phyloP scores from a whole-genome alignment of 2,888 invertebrate species.

The Pteria penguin region DNA sequence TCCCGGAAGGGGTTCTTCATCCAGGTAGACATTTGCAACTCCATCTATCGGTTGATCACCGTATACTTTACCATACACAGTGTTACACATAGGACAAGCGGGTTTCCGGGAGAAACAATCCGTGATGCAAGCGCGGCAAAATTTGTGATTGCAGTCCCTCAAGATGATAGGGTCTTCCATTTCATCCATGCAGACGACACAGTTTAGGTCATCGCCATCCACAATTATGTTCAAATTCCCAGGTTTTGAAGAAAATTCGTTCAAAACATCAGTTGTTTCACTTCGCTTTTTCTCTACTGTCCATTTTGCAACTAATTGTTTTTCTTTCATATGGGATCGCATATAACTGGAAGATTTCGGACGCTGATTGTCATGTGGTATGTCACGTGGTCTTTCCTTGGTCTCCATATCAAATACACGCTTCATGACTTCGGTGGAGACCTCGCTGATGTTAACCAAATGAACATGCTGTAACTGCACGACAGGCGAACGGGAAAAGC shows the following conservation, averaged over 20 bases:
- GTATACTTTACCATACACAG: constrained; percentile 60
- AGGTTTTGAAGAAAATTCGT: background rate
- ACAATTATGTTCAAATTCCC: background rate
- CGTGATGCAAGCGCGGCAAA: constrained; percentile 68
- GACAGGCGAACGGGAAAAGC: background rate
- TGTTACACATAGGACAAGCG: constrained; percentile 70
- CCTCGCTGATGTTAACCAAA: background rate
- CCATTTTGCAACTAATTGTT: background rate
- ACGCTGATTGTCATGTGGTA: background rate
- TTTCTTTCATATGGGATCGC: too few relatives aligned
- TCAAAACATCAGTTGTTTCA: background rate
- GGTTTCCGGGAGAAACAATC: constrained; percentile 60
- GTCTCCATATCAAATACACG: background rate
- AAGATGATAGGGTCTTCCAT: constrained; percentile 53
- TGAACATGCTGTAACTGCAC: background rate
- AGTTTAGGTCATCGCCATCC: constrained; percentile 29
- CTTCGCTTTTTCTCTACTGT: background rate
- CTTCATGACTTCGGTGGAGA: background rate
- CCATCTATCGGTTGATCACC: constrained; percentile 73
- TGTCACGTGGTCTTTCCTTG: background rate
- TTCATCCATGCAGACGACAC: constrained; percentile 60
- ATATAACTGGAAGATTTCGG: too few relatives aligned
- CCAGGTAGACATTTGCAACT: constrained; percentile 51
- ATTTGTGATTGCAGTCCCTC: constrained; percentile 62
- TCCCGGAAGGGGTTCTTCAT: constrained; percentile 47